Conservation (phyloP, 2,888 invertebrate species). For the Acronicta alni region DNA sequence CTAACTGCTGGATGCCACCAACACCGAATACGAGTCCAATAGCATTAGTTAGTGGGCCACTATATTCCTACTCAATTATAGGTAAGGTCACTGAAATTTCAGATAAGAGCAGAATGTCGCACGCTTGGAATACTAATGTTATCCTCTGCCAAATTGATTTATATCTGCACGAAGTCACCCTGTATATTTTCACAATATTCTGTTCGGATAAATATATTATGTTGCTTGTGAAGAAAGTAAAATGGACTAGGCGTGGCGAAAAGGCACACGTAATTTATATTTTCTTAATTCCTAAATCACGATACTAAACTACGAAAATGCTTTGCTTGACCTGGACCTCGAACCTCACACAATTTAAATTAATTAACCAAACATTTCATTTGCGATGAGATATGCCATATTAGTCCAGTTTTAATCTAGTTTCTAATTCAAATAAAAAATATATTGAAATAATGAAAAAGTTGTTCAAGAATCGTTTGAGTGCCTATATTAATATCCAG, state of each 20-base stretch:
- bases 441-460: slow-evolving; percentile 8
- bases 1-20: slow-evolving; percentile 19
- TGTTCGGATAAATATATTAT: slow-evolving; percentile 35
- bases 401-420: too few species aligned
- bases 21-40: slow-evolving; percentile 20
- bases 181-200: slow-evolving; percentile 56
- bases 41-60: slow-evolving; percentile 39
- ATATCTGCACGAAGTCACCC: slow-evolving; percentile 55
- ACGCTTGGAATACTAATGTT: slow-evolving; percentile 65
- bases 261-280: not conserved
- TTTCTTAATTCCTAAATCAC: too few species aligned
- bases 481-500: slow-evolving; percentile 38
- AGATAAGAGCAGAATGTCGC: slow-evolving; percentile 45
- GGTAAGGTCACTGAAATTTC: slow-evolving; percentile 60
- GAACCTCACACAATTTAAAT: too few species aligned
- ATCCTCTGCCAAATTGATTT: slow-evolving; percentile 64
- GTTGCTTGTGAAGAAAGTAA: slow-evolving; percentile 35
- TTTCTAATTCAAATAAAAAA: not conserved
- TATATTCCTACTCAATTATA: slow-evolving; percentile 50
- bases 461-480: slow-evolving; percentile 22
- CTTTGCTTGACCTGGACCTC: too few species aligned
- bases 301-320: too few species aligned
- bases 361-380: too few species aligned
- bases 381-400: too few species aligned
- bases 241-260: slow-evolving; percentile 18